Conservation (phyloP, 1,140 invertebrate genomes). For the Mactra quadrangularis region DNA sequence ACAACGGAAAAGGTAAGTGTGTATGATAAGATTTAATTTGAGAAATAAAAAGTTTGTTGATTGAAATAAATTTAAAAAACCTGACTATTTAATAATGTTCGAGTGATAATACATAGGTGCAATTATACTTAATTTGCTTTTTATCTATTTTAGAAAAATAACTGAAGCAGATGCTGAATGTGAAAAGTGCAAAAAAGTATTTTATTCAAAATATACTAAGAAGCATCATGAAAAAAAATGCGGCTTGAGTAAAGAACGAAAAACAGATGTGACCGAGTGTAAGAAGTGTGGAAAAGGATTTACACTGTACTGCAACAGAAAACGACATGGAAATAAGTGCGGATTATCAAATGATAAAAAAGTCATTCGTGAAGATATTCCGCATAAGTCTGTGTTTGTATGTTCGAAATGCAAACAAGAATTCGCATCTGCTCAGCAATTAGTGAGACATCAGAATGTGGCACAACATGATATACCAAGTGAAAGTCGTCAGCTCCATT, state of each 20-base stretch:
- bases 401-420: slow-evolving; percentile 1
- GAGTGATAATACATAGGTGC: too few species aligned
- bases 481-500: neutral
- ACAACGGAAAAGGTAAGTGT: too few species aligned
- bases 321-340: slow-evolving; percentile 17
- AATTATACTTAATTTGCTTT: too few species aligned
- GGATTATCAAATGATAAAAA: neutral
- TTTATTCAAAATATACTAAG: neutral
- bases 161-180: too few species aligned
- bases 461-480: neutral
- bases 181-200: neutral
- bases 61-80: too few species aligned
- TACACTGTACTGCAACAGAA: neutral
- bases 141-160: too few species aligned
- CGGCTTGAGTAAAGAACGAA: slow-evolving; percentile 2
- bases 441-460: neutral
- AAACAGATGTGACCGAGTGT: neutral
- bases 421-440: neutral
- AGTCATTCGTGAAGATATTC: neutral
- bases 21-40: too few species aligned
- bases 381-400: neutral
- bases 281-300: neutral
- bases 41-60: too few species aligned
- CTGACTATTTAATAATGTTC: too few species aligned
- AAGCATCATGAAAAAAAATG: neutral